A percentile compares a stretch with the other conserved stretches of the same genome.
These are phyloP conservation scores for Arizona elegans DNA, from an alignment of 2,113 vertebrate species.

Conservation along the genomic window DNA sequence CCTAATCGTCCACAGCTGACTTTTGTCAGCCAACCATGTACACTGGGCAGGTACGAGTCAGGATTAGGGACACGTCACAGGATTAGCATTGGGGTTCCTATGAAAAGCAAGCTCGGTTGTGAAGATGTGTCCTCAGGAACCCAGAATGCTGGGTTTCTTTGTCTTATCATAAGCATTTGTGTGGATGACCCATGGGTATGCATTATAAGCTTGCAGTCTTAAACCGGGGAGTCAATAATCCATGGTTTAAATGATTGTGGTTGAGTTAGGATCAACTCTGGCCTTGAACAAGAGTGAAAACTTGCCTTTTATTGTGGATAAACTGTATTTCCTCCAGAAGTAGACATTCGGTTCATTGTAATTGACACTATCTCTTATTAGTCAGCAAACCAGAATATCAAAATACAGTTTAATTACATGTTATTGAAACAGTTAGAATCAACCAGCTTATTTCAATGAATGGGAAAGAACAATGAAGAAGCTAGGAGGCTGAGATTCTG, in stretches of 20 bases:
- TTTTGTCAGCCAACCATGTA: not conserved
- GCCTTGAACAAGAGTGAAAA: not conserved
- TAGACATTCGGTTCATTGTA: not conserved
- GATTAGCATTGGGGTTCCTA: no score
- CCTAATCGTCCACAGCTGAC: not conserved
- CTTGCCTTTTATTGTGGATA: not conserved
- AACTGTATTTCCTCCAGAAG: not conserved
- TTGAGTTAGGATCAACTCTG: not conserved
- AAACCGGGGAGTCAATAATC: not conserved
- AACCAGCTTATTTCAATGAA: not conserved
- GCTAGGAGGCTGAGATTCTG: not conserved
- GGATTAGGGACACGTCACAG: not conserved
- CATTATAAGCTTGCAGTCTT: not conserved
- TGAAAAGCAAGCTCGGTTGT: not conserved
- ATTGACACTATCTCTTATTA: not conserved
- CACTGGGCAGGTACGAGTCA: not conserved
- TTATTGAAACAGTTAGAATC: not conserved
- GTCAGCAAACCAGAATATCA: not conserved
- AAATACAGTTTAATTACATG: not conserved
- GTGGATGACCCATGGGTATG: not conserved
- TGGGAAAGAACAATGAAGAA: not conserved
- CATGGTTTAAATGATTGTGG: not conserved
- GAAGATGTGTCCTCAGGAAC: not conserved
- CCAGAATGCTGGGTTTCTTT: not conserved
- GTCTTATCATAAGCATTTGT: not conserved